Evolutionary conservation across 2,888 invertebrate species (phyloP), one percentile per base, ranked within the genome.

Genomic region (Brachypterus glaber): DNA sequence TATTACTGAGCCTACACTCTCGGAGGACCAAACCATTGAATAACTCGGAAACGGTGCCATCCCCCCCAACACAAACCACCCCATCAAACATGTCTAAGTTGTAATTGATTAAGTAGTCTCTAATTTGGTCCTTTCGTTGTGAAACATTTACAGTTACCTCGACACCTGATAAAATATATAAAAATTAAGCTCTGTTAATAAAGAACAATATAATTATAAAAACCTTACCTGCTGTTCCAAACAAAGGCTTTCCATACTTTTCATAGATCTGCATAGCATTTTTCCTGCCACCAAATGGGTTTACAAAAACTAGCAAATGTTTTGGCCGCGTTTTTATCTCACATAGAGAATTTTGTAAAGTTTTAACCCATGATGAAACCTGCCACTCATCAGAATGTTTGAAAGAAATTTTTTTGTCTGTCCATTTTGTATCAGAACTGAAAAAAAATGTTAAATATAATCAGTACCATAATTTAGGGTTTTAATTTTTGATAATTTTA

Each of bases 11-110:
- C 39, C 60, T 63, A 30, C 76, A 73, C 11, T 73, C 68, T 35
- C 77, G 63, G 25, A 74, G 58, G 26, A 83, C 67, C 31, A 86
- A 62, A 1, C 87, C 86, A 58, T 85, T 84, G 46, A 79, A 76
- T 17, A 88, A 70, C 64, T 90, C 90, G 4, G 84, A 78, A 50
- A 87, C 82, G 29, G 88, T 85, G 1, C 90, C 90, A 62, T 91
- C 90, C 1, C 90, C 90, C 1, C 90, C 90, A 5, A 90, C 81
- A 60, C 83, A 82, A 12, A 82, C 78, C 13, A 88, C 70, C 1
- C 82, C 84, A 66, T 80, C 73, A 48, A 70, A 74, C 47, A 66
- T 65, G 44, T 78, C 74, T 42, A 77, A 60, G 53, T 72, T 71
- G 39, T 72, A 69, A 38, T 66, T 68, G 29, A 72, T 57, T 33